Conservation (phyloP, 2,113 vertebrate genomes). For the Hystrix cristata region DNA sequence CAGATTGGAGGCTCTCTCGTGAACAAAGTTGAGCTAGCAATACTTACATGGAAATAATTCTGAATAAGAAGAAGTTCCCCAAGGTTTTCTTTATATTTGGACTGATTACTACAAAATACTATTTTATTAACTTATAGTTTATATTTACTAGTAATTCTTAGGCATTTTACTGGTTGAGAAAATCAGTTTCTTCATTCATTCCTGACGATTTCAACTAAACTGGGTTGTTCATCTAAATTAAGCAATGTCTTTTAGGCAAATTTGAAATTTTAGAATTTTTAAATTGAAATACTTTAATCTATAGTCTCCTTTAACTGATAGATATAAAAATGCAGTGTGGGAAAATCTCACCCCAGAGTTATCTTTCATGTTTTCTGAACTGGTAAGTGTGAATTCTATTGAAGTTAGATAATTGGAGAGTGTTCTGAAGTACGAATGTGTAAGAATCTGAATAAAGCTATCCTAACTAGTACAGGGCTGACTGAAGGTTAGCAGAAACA, state of each 20-base stretch:
- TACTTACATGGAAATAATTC: constrained; percentile 9
- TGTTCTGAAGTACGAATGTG: not conserved
- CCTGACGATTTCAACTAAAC: constrained; percentile 39
- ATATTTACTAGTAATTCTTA: constrained; percentile 2
- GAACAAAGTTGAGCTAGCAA: constrained; percentile 36
- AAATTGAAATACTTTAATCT: constrained; percentile 47
- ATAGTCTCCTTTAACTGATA: not conserved
- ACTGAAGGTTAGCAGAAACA: not conserved
- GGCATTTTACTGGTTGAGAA: not conserved
- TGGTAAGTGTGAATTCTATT: not conserved
- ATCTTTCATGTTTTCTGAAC: not conserved
- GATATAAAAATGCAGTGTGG: not conserved
- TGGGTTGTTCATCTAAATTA: constrained; percentile 13
- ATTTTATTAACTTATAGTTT: not conserved
- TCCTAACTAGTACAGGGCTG: not conserved
- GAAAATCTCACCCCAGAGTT: not conserved
- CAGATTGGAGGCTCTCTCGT: constrained; percentile 61
- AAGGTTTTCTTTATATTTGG: not conserved
- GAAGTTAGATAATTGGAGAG: not conserved
- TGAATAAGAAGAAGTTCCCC: not conserved
- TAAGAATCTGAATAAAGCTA: not conserved
- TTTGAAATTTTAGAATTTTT: constrained; percentile 53
- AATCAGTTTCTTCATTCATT: not conserved
- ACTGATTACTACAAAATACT: not conserved
- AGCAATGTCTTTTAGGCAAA: constrained; percentile 1